These are phyloP conservation scores for Seriola aureovittata DNA, from an alignment of 2,113 vertebrate genomes.

Conservation along the genomic window DNA sequence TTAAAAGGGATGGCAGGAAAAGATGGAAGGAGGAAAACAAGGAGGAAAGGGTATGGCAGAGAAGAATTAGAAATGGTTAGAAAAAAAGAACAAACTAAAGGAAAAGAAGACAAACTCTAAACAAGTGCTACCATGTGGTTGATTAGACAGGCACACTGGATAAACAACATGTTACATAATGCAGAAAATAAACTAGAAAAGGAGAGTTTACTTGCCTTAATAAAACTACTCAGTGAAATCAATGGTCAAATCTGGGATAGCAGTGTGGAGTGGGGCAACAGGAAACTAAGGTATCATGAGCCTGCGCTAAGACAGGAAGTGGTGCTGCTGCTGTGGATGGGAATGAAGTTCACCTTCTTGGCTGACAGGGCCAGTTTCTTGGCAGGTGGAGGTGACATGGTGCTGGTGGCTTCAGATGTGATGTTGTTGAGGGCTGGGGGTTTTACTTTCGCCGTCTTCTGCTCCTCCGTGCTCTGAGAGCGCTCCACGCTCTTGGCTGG, in stretches of 20 bases:
- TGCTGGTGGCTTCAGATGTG: slow-evolving; percentile 75
- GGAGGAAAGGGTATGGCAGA: slow-evolving; percentile 82
- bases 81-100: slow-evolving; percentile 82
- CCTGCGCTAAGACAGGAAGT: slow-evolving; percentile 32
- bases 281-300: slow-evolving; percentile 57
- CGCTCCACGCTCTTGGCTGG: slow-evolving; percentile 75
- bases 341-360: slow-evolving; percentile 89
- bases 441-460: slow-evolving; percentile 80
- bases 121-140: slow-evolving; percentile 71
- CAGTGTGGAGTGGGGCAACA: slow-evolving; percentile 55
- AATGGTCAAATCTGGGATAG: slow-evolving; percentile 48
- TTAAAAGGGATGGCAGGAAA: slow-evolving; percentile 66
- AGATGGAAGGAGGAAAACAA: slow-evolving; percentile 77
- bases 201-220: slow-evolving; percentile 30
- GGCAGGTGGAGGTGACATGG: slow-evolving; percentile 89
- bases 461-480: slow-evolving; percentile 66
- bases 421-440: slow-evolving; percentile 72
- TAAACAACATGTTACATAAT: slow-evolving; percentile 39
- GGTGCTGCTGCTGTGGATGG: slow-evolving; percentile 32
- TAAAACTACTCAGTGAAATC: slow-evolving; percentile 38
- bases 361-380: slow-evolving; percentile 90
- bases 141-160: slow-evolving; percentile 71
- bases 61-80: slow-evolving; percentile 89
- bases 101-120: slow-evolving; percentile 82
- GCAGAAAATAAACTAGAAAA: slow-evolving; percentile 30